Evolutionary conservation across 2,113 vertebrate genomes (phyloP).

Genomic region (Monopterus albus): DNA sequence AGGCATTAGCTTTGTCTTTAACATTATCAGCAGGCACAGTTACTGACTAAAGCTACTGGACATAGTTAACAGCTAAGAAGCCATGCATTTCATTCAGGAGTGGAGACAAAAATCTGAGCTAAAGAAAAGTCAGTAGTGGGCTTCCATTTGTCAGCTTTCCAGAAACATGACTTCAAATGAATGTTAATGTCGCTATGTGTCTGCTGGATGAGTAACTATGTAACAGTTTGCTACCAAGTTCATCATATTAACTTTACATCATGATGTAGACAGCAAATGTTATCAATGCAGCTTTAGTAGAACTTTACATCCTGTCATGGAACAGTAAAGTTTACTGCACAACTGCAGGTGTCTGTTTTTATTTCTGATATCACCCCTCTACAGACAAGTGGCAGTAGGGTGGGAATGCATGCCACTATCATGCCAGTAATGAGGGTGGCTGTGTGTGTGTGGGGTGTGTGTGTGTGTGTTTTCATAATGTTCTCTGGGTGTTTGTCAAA

Average conservation of each 20-base stretch:
- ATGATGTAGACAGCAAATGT: too few species aligned
- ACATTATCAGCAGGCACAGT: too few species aligned
- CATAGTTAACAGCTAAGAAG: not conserved
- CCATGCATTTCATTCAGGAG: not conserved
- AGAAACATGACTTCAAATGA: not conserved
- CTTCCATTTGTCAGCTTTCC: not conserved
- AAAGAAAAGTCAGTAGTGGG: not conserved
- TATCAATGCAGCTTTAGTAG: not conserved
- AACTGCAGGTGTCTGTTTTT: slow-evolving; percentile 10
- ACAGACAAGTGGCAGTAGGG: slow-evolving; percentile 16
- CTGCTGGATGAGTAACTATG: not conserved
- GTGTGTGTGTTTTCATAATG: slow-evolving; percentile 36
- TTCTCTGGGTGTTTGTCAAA: slow-evolving; percentile 38
- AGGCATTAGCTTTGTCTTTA: too few species aligned
- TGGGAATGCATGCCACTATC: slow-evolving; percentile 40
- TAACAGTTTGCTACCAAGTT: not conserved
- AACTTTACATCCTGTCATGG: too few species aligned
- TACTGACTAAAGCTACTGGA: too few species aligned
- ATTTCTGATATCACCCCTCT: slow-evolving; percentile 11
- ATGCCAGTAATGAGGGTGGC: slow-evolving; percentile 26
- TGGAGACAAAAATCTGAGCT: too few species aligned
- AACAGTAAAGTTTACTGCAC: not conserved
- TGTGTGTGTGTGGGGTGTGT: slow-evolving; percentile 29
- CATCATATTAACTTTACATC: not conserved
- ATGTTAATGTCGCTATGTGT: not conserved